Evolutionary conservation across 2,113 vertebrate species (phyloP), one percentile per base, ranked within the genome.

Genomic region (Tachysurus fulvidraco): DNA sequence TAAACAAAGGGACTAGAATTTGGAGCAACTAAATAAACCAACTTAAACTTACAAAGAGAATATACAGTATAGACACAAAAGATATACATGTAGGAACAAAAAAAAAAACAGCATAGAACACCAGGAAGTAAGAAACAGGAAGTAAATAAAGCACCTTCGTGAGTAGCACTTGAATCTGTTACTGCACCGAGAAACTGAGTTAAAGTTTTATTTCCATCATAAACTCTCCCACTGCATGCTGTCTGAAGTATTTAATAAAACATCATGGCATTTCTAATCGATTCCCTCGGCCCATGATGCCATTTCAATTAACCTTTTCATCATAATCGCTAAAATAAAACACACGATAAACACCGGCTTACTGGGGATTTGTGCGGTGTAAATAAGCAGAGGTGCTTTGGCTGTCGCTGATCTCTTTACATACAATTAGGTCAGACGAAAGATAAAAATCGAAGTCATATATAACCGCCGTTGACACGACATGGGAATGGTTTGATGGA

Each of bases 221-320:
- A 69, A 83, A 55, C 44, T 65, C 25, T 83, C 46, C 13, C 62
- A 67, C 17, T 1, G 64, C 54, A 23, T 19, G 14, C 21, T 19
- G 14, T 44, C 64, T 41, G 36, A 71, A 84, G 17, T 19, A 13
- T 71, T 83, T 78, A 55, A 54, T 81, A 67, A 77, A 87, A 76
- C 81, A 83, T 77, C 81, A 69, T 89, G 60, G 89, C 88, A 90
- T 93, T 91, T 90, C 91, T 94, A 90, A 93, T 85, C 82, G 88
- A 90, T 90, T 91, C 92, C 92, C 90, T 92, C 93, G 91, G 93
- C 87, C 89, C 88, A 86, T 93, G 93, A 93, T 92, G 91, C 86
- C 90, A 86, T 76, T 84, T 91, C 91, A 91, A 94, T 95, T 93
- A 94, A 94, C 94, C 93, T 94, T 94, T 94, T 92, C 92, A 90